A percentile compares a stretch with the other conserved stretches of the same genome.
Conservation (phyloP, 2,797 vertebrate genomes). For the Mus caroli region DNA sequence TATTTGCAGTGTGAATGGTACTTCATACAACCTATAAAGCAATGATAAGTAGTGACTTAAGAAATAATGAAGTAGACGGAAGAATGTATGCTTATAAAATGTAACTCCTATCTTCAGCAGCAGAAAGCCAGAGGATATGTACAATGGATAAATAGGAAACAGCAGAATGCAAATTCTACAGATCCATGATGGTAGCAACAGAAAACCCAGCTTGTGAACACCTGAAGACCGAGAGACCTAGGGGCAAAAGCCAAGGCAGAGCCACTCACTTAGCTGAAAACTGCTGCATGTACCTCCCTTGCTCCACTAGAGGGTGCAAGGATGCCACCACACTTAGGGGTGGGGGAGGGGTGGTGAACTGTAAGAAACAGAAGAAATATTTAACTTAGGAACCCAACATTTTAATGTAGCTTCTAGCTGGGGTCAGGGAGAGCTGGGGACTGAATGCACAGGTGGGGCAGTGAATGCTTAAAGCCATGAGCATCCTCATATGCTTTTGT, state of each 20-base stretch:
- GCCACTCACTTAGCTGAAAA: neutral
- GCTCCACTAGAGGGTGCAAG: constrained; percentile 78
- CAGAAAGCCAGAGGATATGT: constrained; percentile 41
- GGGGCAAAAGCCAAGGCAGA: neutral
- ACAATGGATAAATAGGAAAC: constrained; percentile 49
- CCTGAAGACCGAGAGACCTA: neutral
- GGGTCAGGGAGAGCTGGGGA: too few species aligned
- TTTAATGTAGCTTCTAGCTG: constrained; percentile 42
- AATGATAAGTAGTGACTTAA: constrained; percentile 40
- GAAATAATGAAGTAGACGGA: constrained; percentile 27
- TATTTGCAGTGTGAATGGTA: constrained; percentile 41
- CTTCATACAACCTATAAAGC: constrained; percentile 40
- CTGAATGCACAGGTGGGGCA: neutral
- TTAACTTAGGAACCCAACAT: constrained; percentile 25
- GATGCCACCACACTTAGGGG: neutral
- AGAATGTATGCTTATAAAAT: constrained; percentile 40
- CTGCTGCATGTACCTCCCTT: neutral
- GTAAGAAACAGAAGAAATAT: constrained; percentile 8
- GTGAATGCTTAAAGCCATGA: neutral
- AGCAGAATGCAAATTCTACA: constrained; percentile 39
- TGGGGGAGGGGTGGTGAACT: neutral
- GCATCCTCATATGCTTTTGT: neutral
- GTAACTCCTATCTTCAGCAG: constrained; percentile 26
- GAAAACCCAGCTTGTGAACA: neutral
- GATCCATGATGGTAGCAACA: neutral